Evolutionary conservation across 2,888 invertebrate species (phyloP), one percentile per base, ranked within the genome.

Genomic region (Esperia sulphurella): DNA sequence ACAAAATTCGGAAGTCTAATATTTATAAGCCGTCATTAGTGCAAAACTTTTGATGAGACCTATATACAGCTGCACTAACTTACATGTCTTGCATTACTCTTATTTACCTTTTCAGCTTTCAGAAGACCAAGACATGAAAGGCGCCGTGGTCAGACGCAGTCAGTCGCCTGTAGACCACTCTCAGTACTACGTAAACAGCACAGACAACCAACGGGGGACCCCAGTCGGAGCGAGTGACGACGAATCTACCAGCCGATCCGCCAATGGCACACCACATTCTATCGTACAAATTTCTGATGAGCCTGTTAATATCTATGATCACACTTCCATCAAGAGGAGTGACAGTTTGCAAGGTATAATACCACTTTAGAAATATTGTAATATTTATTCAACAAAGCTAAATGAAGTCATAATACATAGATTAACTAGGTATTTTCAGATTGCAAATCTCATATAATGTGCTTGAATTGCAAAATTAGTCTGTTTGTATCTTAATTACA

Each of bases 201-300:
- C 83, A 13, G 86, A 86, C 49, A 79, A 69, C 46, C 87, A 79
- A 52, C 64, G 90, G 54, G 90, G 84, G 12, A 82, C 84, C 1
- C 90, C 90, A 0, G 87, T 80, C 3, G 90, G 90, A 8, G 90
- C 91, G 10, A 89, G 88, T 60, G 82, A 90, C 58, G 91, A 91
- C 58, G 91, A 89, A 57, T 79, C 87, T n/a, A 79, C 80, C 31
- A 75, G 69, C 57, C 74, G 83, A 14, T 82, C 77, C 43, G 77
- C 88, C 33, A 91, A 90, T n/a, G 90, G 91, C 53, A 90, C 92
- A 8, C 91, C 93, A 63, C 94, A 94, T 88, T 94, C 94, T 54
- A 90, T 94, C 51, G 93, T 94, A 12, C 92, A 94, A 75, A 93
- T 94, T 21, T 90, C 91, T 50, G 90, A 90, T 54, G 89, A 90